Conservation (phyloP, 2,113 vertebrate species). For the Rhea pennata region DNA sequence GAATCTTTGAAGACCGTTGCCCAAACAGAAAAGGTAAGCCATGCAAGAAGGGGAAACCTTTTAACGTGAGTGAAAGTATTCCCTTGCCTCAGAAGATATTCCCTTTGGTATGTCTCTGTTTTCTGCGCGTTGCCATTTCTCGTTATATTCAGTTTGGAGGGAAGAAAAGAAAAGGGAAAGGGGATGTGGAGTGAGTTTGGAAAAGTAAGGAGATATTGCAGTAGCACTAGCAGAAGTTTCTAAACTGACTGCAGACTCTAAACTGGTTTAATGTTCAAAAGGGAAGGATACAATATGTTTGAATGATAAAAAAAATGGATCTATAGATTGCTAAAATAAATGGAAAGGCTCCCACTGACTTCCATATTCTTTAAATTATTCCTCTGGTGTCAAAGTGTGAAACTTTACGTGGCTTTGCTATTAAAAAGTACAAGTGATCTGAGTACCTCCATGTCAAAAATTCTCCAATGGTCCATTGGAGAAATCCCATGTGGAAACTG, state of each 20-base stretch:
- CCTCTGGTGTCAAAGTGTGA: neutral
- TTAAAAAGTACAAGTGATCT: neutral
- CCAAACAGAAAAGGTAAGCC: neutral
- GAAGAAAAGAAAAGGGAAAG: neutral
- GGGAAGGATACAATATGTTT: neutral
- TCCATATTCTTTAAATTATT: neutral
- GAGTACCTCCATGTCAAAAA: neutral
- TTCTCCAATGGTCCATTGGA: neutral
- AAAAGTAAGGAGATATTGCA: neutral
- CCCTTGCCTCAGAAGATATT: neutral
- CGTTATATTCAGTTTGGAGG: neutral
- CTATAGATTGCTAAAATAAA: neutral
- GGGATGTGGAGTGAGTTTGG: neutral
- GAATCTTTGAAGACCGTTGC: neutral
- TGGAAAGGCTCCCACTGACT: neutral
- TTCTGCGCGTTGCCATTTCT: neutral
- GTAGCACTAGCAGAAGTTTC: neutral
- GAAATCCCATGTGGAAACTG: neutral
- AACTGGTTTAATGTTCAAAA: neutral
- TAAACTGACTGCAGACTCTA: neutral
- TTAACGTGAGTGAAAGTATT: neutral
- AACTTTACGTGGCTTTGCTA: fast-evolving
- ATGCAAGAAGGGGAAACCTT: neutral
- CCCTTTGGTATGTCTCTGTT: neutral
- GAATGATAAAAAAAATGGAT: neutral